phyloP scores from a whole-genome alignment of 2,888 invertebrate genomes.

The Criorhina ranunculi region DNA sequence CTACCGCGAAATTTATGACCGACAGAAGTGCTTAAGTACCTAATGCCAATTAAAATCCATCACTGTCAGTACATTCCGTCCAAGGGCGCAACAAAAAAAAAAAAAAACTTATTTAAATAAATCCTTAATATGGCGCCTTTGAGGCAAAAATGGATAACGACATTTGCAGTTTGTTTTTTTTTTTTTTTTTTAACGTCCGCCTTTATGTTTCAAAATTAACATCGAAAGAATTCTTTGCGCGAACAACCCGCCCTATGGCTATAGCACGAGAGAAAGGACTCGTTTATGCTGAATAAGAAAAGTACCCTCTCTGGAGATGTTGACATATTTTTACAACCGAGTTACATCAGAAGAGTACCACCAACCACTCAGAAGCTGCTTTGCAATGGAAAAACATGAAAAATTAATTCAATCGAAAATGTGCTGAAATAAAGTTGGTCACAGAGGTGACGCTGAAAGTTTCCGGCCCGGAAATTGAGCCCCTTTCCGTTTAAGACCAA shows the following conservation, averaged over 20 bases:
- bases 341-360: conserved; percentile 24
- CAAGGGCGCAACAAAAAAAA: conserved; percentile 1
- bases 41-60: conserved; percentile 43
- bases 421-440: conserved; percentile 42
- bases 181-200: background rate
- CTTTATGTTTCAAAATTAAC: conserved; percentile 28
- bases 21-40: conserved; percentile 4
- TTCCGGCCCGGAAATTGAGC: conserved; percentile 13
- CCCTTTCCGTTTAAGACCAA: background rate
- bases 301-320: conserved; percentile 30
- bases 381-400: conserved; percentile 46
- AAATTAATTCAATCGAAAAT: conserved; percentile 58
- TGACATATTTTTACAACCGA: conserved; percentile 42
- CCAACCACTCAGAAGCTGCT: conserved; percentile 45
- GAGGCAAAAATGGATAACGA: conserved; percentile 3
- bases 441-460: conserved; percentile 44
- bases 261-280: conserved; percentile 9
- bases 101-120: conserved; percentile 11
- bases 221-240: conserved; percentile 29
- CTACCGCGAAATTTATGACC: conserved; percentile 9
- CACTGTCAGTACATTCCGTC: conserved; percentile 11
- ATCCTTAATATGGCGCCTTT: conserved; percentile 1
- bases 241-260: background rate
- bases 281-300: conserved; percentile 10
- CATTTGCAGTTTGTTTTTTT: conserved; percentile 6